phyloP scores from a whole-genome alignment of 35 echinoderm and acorn worm species.

The Chiridota heheva region DNA sequence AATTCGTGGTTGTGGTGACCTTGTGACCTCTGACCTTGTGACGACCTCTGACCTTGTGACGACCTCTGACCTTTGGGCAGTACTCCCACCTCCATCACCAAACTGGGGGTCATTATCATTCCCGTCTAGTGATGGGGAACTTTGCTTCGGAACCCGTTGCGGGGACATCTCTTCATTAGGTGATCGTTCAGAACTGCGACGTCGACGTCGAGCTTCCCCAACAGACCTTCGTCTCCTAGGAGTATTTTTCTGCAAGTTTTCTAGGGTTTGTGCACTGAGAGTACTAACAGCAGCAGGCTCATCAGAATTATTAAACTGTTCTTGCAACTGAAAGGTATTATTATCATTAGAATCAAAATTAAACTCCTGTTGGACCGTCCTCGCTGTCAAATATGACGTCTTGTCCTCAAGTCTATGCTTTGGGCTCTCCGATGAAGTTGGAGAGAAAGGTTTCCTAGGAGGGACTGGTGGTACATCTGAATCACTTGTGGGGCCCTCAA shows the following conservation, averaged over 20 bases:
- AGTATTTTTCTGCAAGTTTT: conserved; percentile 1
- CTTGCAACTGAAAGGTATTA: not conserved
- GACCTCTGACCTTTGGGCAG: not conserved
- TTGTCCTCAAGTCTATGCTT: not conserved
- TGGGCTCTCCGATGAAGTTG: not conserved
- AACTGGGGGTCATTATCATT: not conserved
- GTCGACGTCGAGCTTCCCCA: conserved; percentile 1
- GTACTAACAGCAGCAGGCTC: not conserved
- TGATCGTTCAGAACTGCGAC: not conserved
- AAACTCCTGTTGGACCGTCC: not conserved
- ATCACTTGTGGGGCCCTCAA: not conserved
- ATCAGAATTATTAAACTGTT: conserved; percentile 3
- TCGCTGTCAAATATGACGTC: not conserved
- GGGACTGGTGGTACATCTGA: conserved; percentile 24
- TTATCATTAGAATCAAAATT: conserved; percentile 7
- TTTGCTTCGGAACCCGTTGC: no score
- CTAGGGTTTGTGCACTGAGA: conserved; percentile 30
- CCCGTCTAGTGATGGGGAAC: conserved; percentile 14
- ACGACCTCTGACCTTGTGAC: conserved; percentile 3
- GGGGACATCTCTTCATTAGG: no score
- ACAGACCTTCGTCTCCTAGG: not conserved
- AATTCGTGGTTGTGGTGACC: conserved; percentile 23
- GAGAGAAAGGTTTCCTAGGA: conserved; percentile 36
- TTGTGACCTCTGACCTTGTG: not conserved
- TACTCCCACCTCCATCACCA: not conserved